Evolutionary conservation across 2,113 vertebrate genomes (phyloP).

Genomic region (Talpa occidentalis): DNA sequence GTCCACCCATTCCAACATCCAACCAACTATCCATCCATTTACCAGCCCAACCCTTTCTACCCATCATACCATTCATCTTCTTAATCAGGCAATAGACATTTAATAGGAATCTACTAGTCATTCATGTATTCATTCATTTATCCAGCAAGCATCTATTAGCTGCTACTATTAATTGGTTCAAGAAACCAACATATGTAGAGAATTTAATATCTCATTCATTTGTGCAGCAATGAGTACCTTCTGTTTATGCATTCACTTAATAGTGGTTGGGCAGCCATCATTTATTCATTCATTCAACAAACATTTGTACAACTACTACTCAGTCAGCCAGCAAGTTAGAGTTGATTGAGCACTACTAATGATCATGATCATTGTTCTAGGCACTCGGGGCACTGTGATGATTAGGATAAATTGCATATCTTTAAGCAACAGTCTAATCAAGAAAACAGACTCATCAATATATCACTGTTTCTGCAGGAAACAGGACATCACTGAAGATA

Average conservation of each 20-base stretch:
- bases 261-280: background rate
- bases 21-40: background rate
- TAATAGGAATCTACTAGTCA: background rate
- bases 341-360: constrained; percentile 8
- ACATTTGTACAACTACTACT: background rate
- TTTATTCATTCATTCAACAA: background rate
- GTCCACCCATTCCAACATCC: background rate
- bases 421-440: background rate
- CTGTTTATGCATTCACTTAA: constrained; percentile 2
- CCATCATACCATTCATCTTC: too few relatives aligned
- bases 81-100: background rate
- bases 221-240: background rate
- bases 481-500: background rate
- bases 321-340: background rate
- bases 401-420: background rate
- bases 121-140: background rate
- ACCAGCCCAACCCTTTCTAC: background rate
- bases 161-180: background rate
- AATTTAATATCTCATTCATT: constrained; percentile 2
- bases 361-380: background rate
- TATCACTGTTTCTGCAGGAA: background rate
- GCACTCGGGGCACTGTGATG: background rate
- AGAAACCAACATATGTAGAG: background rate
- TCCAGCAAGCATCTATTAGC: constrained; percentile 25
- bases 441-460: background rate